Conservation (phyloP, 1,140 invertebrate species). For the Artemia franciscana region DNA sequence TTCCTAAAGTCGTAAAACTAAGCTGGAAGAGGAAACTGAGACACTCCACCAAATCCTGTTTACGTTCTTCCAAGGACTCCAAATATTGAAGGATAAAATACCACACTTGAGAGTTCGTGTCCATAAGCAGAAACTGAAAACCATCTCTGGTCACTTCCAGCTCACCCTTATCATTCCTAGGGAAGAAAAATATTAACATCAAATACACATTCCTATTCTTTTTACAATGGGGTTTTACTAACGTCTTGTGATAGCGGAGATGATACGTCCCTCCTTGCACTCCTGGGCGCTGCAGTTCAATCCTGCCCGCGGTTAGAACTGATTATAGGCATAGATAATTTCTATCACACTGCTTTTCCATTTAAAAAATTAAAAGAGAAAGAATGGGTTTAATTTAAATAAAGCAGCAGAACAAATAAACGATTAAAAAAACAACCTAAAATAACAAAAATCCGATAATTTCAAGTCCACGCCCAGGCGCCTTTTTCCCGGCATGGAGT, state of each 20-base stretch:
- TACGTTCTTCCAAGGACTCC: slow-evolving; percentile 60
- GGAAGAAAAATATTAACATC: slow-evolving; percentile 9
- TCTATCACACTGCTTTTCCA: background rate
- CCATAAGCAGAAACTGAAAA: slow-evolving; percentile 84
- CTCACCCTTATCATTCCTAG: slow-evolving; percentile 43
- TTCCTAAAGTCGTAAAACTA: slow-evolving; percentile 82
- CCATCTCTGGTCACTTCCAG: slow-evolving; percentile 72
- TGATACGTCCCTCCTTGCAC: background rate
- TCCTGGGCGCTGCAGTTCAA: background rate
- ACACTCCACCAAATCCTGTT: slow-evolving; percentile 66
- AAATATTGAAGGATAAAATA: slow-evolving; percentile 88
- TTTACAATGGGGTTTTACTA: background rate
- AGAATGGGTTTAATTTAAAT: too few species aligned
- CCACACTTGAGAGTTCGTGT: slow-evolving; percentile 78
- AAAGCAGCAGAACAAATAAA: too few species aligned
- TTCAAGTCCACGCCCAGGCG: too few species aligned
- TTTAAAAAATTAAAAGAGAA: background rate
- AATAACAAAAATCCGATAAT: too few species aligned
- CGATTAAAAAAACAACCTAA: too few species aligned
- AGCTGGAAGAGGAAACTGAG: slow-evolving; percentile 84
- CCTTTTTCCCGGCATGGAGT: too few species aligned
- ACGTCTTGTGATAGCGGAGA: background rate
- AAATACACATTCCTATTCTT: slow-evolving; percentile 2
- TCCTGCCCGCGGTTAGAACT: background rate
- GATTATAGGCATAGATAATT: background rate